Evolutionary conservation across 1,140 invertebrate genomes (phyloP), one percentile per base, ranked within the genome.

Genomic region (Bemisia tabaci): DNA sequence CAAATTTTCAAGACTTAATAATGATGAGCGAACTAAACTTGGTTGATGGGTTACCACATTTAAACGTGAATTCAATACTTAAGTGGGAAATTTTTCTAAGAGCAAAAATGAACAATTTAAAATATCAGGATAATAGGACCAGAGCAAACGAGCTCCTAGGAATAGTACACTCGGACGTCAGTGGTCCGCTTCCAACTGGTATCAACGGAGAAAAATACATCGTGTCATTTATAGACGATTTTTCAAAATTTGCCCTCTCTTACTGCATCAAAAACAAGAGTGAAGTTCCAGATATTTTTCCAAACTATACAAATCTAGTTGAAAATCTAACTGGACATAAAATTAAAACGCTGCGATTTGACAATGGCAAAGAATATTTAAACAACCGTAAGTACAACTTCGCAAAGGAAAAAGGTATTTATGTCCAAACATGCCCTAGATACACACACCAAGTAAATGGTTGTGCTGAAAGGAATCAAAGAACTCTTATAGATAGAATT

Each of bases 381-480:
- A 64, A 68, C 48, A 33, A 60, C 11, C 21, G 58, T 12, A n/a
- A 71, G 11, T 25, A 27, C 17, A 17, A 64, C 21, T 70, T 66
- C 26, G 66, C 68, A 62, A 59, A 22, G 12, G 74, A 78, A 64
- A 73, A 75, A 21, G 73, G 73, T 22, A 72, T 75, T 22, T 58
- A 69, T 12, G 65, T 71, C 61, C 64, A 73, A 26, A 63, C 26
- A n/a, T 74, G 71, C 2, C 69, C 71, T 25, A 67, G 73, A 2
- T 76, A 77, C 65, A 74, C 70, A 11, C 76, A 75, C 12, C 67
- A 79, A 68, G 72, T 74, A 65, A 78, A n/a, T n/a, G n/a, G n/a
- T n/a, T n/a, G n/a, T n/a, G n/a, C n/a, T n/a, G n/a, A n/a, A n/a
- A n/a, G n/a, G 26, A 62, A 68, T 21, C 75, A 75, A 67, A 68